These are phyloP conservation scores for Ibycter americanus DNA, from an alignment of 2,797 vertebrate genomes.

Conservation along the genomic window DNA sequence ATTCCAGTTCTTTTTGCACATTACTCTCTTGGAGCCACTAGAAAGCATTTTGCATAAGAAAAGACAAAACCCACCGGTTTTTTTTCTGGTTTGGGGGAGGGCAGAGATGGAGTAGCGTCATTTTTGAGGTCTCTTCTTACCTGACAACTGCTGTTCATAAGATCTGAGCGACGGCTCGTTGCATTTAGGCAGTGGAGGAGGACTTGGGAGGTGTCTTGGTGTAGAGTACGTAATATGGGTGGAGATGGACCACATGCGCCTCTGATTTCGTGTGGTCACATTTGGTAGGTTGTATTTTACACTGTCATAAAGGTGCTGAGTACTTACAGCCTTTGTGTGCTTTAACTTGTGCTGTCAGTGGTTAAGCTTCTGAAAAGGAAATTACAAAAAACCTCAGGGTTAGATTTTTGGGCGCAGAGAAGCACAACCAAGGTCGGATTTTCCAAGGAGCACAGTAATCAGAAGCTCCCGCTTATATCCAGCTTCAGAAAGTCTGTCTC, in stretches of 20 bases:
- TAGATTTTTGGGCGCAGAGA: background rate
- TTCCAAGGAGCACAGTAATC: background rate
- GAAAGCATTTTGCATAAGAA: background rate
- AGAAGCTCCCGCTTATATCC: background rate
- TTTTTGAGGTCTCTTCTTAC: background rate
- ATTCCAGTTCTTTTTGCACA: background rate
- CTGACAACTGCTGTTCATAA: background rate
- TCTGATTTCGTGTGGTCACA: background rate
- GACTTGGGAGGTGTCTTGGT: background rate
- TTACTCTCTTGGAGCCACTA: background rate
- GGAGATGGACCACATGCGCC: background rate
- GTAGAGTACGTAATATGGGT: too few species aligned
- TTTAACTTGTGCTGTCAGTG: background rate
- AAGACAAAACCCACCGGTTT: background rate
- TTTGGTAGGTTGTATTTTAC: background rate
- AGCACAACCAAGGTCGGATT: background rate
- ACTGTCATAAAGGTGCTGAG: background rate
- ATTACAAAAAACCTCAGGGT: background rate
- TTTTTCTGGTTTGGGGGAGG: background rate
- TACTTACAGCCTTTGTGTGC: background rate
- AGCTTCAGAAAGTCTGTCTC: background rate
- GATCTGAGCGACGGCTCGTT: background rate
- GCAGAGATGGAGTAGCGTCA: too few species aligned
- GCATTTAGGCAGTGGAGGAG: background rate
- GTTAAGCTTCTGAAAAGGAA: background rate